A percentile compares a stretch with the other conserved stretches of the same genome.
Conservation (phyloP, 2,888 invertebrate genomes). For the Eristalinus sepulchralis region DNA sequence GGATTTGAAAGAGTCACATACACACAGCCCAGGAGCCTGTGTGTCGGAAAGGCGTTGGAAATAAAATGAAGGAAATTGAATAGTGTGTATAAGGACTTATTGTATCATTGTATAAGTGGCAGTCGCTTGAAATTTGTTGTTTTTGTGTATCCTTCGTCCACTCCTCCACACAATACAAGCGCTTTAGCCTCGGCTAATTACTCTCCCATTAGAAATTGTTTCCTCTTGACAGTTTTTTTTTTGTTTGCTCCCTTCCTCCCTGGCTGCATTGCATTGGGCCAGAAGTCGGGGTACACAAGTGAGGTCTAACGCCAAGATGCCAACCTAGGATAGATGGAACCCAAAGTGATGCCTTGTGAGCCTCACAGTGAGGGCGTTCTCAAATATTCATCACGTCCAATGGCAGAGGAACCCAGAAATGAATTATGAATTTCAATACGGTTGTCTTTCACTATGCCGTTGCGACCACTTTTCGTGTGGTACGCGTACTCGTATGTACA, state of each 20-base stretch:
- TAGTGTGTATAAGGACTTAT: slow-evolving; percentile 68
- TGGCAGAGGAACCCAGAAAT: slow-evolving; percentile 25
- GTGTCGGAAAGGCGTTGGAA: slow-evolving; percentile 62
- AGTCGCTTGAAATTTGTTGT: slow-evolving; percentile 56
- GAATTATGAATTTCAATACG: slow-evolving; percentile 46
- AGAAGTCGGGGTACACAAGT: not conserved
- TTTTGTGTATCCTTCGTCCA: slow-evolving; percentile 60
- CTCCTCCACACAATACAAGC: slow-evolving; percentile 23
- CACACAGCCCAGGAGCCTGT: slow-evolving; percentile 19
- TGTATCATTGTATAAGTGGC: slow-evolving; percentile 60
- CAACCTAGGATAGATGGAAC: not conserved
- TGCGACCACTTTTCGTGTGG: slow-evolving; percentile 31
- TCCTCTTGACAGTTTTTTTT: not conserved
- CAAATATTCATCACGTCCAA: slow-evolving; percentile 25
- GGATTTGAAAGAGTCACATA: slow-evolving; percentile 43
- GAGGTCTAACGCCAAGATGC: not conserved
- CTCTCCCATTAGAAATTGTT: not conserved
- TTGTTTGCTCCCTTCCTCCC: not conserved
- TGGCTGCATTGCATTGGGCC: not conserved
- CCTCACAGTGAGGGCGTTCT: slow-evolving; percentile 23
- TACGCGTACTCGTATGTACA: slow-evolving; percentile 37
- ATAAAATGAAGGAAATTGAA: slow-evolving; percentile 68
- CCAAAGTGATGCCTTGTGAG: not conserved
- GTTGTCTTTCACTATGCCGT: slow-evolving; percentile 9
- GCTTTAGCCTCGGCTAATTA: slow-evolving; percentile 35